phyloP scores from a whole-genome alignment of 2,113 vertebrate genomes.

The Gymnorhina tibicen region DNA sequence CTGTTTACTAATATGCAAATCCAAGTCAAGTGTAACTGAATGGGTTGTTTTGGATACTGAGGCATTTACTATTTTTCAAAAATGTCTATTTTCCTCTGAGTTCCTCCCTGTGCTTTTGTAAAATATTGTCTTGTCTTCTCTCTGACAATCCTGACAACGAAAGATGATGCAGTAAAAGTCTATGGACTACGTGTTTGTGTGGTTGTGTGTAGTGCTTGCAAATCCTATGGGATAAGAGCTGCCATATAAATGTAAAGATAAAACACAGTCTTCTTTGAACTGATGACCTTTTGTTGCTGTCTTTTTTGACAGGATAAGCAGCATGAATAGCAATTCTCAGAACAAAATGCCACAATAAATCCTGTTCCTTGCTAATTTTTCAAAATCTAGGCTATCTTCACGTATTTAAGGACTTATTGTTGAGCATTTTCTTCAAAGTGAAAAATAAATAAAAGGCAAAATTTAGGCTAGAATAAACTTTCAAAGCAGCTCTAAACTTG shows the following conservation, averaged over 20 bases:
- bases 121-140: neutral
- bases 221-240: slow-evolving; percentile 1
- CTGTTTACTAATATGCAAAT: neutral
- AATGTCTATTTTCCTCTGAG: neutral
- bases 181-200: fast-evolving
- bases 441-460: neutral
- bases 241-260: neutral
- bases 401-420: neutral
- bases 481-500: neutral
- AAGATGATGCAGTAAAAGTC: neutral
- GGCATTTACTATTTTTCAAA: neutral
- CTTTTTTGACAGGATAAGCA: slow-evolving; percentile 2
- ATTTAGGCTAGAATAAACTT: neutral
- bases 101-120: neutral
- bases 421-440: neutral
- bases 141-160: neutral
- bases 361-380: neutral
- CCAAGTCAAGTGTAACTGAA: neutral
- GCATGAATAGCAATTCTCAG: neutral
- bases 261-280: neutral
- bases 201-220: neutral
- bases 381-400: neutral
- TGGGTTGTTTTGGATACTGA: neutral
- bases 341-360: neutral
- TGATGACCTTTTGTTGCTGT: neutral